Conservation (phyloP, 2,113 vertebrate genomes). For the Erythrocercus mccallii region DNA sequence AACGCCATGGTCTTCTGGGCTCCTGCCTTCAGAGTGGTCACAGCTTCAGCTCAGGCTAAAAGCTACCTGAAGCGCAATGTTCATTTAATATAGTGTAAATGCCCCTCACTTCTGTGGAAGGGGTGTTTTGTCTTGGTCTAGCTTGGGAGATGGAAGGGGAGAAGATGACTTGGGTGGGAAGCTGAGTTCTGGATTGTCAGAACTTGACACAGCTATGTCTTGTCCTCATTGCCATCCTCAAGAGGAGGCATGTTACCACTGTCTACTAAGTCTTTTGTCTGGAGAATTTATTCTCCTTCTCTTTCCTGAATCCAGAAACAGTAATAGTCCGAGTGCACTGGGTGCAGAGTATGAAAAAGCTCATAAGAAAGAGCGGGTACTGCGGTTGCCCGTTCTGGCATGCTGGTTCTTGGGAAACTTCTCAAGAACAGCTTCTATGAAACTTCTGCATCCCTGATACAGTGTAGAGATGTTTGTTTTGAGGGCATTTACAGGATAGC, state of each 20-base stretch:
- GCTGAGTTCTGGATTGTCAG: neutral
- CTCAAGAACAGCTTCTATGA: neutral
- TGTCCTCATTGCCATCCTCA: neutral
- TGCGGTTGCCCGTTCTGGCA: rapidly evolving
- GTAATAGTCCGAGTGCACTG: rapidly evolving
- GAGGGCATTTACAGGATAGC: neutral
- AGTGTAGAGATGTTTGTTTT: neutral
- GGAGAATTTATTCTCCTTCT: neutral
- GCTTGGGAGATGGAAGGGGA: neutral
- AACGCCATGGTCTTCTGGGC: rapidly evolving
- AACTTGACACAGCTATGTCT: rapidly evolving
- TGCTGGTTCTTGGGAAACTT: neutral
- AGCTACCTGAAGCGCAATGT: neutral
- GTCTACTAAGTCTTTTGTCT: neutral
- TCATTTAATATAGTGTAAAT: neutral
- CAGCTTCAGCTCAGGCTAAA: neutral
- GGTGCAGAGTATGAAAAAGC: neutral
- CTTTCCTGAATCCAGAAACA: neutral
- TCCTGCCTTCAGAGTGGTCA: rapidly evolving
- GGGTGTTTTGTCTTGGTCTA: neutral
- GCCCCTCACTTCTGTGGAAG: neutral
- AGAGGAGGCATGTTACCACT: neutral
- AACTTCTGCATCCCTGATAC: neutral
- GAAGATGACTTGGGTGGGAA: rapidly evolving
- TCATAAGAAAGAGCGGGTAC: neutral